Percentiles rank a stretch among this genome's conserved stretches.
These are phyloP conservation scores for Epicauta chinensis DNA, from an alignment of 1,140 invertebrate genomes.

Conservation along the genomic window DNA sequence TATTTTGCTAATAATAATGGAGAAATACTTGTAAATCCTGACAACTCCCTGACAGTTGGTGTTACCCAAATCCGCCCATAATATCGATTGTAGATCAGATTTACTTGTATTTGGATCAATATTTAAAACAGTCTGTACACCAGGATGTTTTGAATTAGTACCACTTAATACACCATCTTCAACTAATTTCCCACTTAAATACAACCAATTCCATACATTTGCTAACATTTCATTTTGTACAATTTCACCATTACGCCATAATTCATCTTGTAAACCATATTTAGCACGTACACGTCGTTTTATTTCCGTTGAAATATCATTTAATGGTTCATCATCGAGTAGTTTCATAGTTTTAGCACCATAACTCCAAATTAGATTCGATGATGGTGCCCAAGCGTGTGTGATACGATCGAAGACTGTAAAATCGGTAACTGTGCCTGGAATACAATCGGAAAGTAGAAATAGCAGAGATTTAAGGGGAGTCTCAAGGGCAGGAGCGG, in stretches of 20 bases:
- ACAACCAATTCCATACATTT: constrained; percentile 69
- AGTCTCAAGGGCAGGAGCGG: too few relatives aligned
- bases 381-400: constrained; percentile 66
- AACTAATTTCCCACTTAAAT: constrained; percentile 61
- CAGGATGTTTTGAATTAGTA: constrained; percentile 59
- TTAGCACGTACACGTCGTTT: constrained; percentile 61
- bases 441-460: too few relatives aligned
- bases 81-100: constrained; percentile 50
- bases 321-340: constrained; percentile 39
- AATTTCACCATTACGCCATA: constrained; percentile 60
- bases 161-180: constrained; percentile 54
- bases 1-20: neutral
- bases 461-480: too few relatives aligned
- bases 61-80: constrained; percentile 48
- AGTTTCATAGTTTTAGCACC: constrained; percentile 62
- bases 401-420: constrained; percentile 76
- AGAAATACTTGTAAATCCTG: constrained; percentile 48
- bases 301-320: constrained; percentile 70
- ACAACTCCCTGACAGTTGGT: constrained; percentile 34
- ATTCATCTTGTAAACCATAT: constrained; percentile 68
- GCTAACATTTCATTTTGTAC: constrained; percentile 54
- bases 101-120: constrained; percentile 43
- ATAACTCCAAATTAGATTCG: constrained; percentile 67
- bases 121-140: constrained; percentile 59
- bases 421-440: constrained; percentile 61